Evolutionary conservation across 2,888 invertebrate species (phyloP).

Genomic region (Sinhomidia bicolor): DNA sequence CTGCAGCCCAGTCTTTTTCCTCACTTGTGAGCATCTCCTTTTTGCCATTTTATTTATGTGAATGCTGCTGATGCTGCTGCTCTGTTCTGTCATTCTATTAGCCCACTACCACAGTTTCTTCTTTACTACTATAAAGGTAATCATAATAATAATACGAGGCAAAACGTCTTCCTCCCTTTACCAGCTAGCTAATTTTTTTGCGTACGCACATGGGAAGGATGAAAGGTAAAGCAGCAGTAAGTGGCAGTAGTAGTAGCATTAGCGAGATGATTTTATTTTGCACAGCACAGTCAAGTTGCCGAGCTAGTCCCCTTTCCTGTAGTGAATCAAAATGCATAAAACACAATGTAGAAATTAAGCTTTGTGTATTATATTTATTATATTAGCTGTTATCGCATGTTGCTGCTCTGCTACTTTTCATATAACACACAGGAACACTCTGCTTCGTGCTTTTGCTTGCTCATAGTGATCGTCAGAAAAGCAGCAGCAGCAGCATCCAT

Average conservation of each 20-base stretch:
- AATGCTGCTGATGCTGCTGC: neutral
- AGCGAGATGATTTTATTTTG: neutral
- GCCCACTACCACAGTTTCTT: conserved; percentile 52
- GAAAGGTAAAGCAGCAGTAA: too few relatives aligned
- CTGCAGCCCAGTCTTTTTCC: neutral
- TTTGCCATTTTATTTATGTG: conserved; percentile 5
- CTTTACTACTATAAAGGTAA: neutral
- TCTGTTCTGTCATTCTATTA: conserved; percentile 38
- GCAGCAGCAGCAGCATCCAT: neutral
- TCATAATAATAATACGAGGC: too few relatives aligned
- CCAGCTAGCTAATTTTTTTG: neutral
- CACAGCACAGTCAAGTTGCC: too few relatives aligned
- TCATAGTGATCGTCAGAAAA: neutral
- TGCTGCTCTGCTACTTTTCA: neutral
- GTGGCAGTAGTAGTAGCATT: neutral
- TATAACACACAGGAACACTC: conserved; percentile 22
- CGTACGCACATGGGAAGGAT: conserved; percentile 13
- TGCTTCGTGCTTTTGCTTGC: neutral
- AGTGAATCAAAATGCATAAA: neutral
- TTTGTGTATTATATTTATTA: neutral
- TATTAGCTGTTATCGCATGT: conserved; percentile 24
- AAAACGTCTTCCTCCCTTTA: conserved; percentile 2
- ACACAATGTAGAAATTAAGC: neutral
- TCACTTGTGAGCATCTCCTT: neutral
- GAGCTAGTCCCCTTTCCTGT: too few relatives aligned